phyloP scores from a whole-genome alignment of 2,888 invertebrate genomes.

The Ectobius pallidus region DNA sequence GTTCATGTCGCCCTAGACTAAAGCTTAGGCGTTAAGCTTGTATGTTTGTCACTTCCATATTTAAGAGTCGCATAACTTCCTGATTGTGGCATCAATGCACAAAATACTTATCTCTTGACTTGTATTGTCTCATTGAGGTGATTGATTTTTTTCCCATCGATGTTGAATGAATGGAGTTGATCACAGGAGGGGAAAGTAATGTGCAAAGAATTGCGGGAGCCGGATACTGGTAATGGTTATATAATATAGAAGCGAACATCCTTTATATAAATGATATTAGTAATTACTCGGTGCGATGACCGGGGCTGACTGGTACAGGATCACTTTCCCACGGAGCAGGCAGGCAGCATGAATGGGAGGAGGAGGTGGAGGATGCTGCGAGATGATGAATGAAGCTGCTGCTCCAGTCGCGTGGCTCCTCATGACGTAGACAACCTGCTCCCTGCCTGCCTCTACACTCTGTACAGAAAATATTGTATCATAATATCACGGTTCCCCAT shows the following conservation, averaged over 20 bases:
- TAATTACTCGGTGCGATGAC: conserved; percentile 33
- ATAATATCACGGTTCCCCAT: no score
- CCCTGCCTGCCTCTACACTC: background rate
- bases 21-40: no score
- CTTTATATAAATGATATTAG: conserved; percentile 18
- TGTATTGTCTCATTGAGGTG: no score
- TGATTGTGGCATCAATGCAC: no score
- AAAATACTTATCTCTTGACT: no score
- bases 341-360: conserved; percentile 29
- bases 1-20: no score
- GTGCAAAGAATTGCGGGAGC: no score
- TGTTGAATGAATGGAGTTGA: no score
- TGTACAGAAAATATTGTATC: background rate
- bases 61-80: no score
- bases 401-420: conserved; percentile 46
- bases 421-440: conserved; percentile 21
- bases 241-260: conserved; percentile 9
- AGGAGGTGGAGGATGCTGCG: conserved; percentile 31
- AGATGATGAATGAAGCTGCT: conserved; percentile 52
- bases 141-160: no score
- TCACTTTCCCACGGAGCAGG: conserved; percentile 43
- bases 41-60: no score
- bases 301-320: conserved; percentile 11
- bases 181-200: no score
- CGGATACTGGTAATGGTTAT: conserved; percentile 16